Percentiles rank a stretch among this genome's conserved stretches.
Evolutionary conservation across 2,888 invertebrate species (phyloP).

Genomic region (Proisotoma minuta): DNA sequence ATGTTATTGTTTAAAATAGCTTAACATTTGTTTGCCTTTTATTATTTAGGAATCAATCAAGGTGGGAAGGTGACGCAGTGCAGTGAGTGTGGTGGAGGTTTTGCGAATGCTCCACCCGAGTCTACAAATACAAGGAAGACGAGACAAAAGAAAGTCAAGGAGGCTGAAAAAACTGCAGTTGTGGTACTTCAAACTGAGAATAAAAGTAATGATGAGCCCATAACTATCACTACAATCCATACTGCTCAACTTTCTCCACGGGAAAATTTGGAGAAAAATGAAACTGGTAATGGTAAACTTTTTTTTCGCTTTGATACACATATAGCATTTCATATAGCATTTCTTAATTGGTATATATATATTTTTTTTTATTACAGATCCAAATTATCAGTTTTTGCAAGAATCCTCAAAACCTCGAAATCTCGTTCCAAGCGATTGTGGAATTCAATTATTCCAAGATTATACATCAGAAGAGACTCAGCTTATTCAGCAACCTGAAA

Average conservation of each 20-base stretch:
- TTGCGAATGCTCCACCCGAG: constrained; percentile 24
- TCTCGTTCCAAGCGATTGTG: background rate
- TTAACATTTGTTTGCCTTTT: too few relatives aligned
- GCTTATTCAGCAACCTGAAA: too few relatives aligned
- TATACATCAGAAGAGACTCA: too few relatives aligned
- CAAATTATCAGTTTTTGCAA: background rate
- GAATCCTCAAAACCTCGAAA: background rate
- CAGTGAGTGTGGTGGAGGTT: constrained; percentile 21
- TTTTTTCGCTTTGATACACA: too few relatives aligned
- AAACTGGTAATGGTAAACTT: too few relatives aligned
- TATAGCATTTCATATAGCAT: too few relatives aligned
- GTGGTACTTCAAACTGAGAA: background rate
- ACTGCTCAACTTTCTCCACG: constrained; percentile 39
- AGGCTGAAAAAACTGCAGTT: background rate
- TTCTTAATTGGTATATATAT: too few relatives aligned
- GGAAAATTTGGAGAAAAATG: too few relatives aligned
- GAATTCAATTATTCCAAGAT: background rate
- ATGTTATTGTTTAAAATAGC: too few relatives aligned
- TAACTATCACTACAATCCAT: constrained; percentile 22
- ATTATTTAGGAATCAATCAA: too few relatives aligned
- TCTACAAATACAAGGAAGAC: background rate
- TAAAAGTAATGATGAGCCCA: background rate
- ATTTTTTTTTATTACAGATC: background rate
- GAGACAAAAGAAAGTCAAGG: background rate
- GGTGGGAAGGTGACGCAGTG: constrained; percentile 62